A percentile compares a stretch with the other conserved stretches of the same genome.
Evolutionary conservation across 1,140 invertebrate genomes (phyloP).

Genomic region (Zelostemma sp.): DNA sequence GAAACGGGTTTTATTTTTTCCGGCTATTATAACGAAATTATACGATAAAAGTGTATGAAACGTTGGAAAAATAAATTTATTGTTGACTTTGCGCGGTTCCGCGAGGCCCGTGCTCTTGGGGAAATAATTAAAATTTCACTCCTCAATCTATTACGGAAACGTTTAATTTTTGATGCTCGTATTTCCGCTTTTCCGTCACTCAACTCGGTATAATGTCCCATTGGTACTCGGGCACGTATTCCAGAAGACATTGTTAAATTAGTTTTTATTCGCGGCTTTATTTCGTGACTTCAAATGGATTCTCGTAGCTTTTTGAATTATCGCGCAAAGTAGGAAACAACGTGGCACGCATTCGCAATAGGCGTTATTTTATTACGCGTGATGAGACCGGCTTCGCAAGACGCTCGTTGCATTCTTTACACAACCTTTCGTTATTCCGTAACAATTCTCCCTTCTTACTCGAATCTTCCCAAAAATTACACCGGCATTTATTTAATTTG

Average conservation of each 20-base stretch:
- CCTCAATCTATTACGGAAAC: not conserved
- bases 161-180: slow-evolving; percentile 10
- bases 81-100: not conserved
- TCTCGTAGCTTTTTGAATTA: slow-evolving; percentile 22
- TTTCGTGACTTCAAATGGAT: slow-evolving; percentile 23
- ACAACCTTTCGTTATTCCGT: not conserved
- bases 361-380: slow-evolving; percentile 11
- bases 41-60: too few relatives aligned
- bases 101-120: not conserved
- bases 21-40: too few relatives aligned
- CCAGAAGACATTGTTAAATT: slow-evolving; percentile 5
- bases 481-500: not conserved
- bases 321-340: slow-evolving; percentile 16
- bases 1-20: too few relatives aligned
- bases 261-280: slow-evolving; percentile 16
- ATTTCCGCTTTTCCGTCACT: not conserved
- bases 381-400: not conserved
- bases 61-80: too few relatives aligned
- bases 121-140: not conserved
- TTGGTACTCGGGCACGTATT: slow-evolving; percentile 16
- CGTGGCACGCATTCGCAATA: slow-evolving; percentile 21
- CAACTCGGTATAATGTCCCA: slow-evolving; percentile 11
- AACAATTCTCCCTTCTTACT: too few relatives aligned
- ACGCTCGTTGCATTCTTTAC: not conserved
- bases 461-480: not conserved